Evolutionary conservation across 2,888 invertebrate species (phyloP), one percentile per base, ranked within the genome.

Genomic region (Horisme vitalbata): DNA sequence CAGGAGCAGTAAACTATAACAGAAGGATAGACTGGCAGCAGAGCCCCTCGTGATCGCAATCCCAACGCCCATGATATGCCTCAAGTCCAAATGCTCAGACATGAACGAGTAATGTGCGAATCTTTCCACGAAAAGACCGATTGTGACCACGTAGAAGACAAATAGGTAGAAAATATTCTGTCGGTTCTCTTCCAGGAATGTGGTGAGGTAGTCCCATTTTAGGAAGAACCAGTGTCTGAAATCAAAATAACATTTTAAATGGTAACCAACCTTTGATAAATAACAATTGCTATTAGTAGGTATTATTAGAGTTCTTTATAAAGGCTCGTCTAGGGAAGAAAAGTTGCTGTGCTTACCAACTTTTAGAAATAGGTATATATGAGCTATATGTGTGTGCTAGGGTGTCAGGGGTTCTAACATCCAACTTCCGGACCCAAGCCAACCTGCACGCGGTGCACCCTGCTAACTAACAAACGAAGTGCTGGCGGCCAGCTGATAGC

Each of bases 21-120:
- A 97, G 82, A 99, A 98, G 0, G 98, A 98, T 4, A 99, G 78
- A 0, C 98, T 96, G 0, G 97, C 98, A 0, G 98, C 98, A 0
- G 98, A 96, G 10, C 98, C 98, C 75, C 98, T 91, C 0, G 98
- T 98, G 59, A 98, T 96, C 4, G 98, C 98, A 35, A 98, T 98
- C 0, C 98, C 98, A 1, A 97, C 97, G 1, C 98, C 98, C 98
- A 99, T 98, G 28, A 99, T 98, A 70, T 98, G 97, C 1, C 98
- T 91, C 59, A 99, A 83, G 79, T 99, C 98, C 13, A 97, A 94
- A 79, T 98, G 98, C 71, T 99, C 98, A 0, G 97, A 94, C 96
- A 98, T 96, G 78, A 98, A 98, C 0, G 97, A 97, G 75, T 98
- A 98, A 87, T 97, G 97, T 43, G 98, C 97, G 71, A 98, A 99